A percentile compares a stretch with the other conserved stretches of the same genome.
These are phyloP conservation scores for Scopus umbretta DNA, from an alignment of 2,113 vertebrate genomes.

Conservation along the genomic window DNA sequence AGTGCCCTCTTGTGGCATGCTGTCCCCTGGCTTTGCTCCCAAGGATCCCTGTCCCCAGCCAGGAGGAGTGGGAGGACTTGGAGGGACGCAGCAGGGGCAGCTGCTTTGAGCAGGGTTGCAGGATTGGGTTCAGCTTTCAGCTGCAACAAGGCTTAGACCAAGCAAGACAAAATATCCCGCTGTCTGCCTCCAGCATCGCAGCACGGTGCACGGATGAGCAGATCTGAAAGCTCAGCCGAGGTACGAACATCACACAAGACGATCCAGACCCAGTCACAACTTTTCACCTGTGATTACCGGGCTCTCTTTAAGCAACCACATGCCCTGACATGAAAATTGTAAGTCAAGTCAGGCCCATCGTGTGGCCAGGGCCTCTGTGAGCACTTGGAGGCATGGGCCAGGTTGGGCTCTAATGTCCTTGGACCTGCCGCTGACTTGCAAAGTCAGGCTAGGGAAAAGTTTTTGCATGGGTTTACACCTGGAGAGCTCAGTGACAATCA, in stretches of 20 bases:
- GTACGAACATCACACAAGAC: fast-evolving
- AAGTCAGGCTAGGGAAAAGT: background rate
- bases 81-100: background rate
- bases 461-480: background rate
- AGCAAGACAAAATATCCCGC: background rate
- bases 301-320: background rate
- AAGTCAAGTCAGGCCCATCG: background rate
- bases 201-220: fast-evolving
- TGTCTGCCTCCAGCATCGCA: fast-evolving
- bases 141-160: background rate
- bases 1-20: background rate
- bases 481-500: background rate
- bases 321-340: background rate
- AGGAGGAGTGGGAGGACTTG: background rate
- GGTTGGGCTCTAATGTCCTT: background rate
- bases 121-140: background rate
- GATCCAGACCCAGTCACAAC: background rate
- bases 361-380: background rate
- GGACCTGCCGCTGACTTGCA: background rate
- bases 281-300: background rate
- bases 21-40: background rate
- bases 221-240: background rate
- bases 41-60: background rate
- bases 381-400: background rate
- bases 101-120: background rate